Percentiles rank a stretch among this genome's conserved stretches.
Evolutionary conservation across 2,113 vertebrate species (phyloP).

Genomic region (Holacanthus passer): DNA sequence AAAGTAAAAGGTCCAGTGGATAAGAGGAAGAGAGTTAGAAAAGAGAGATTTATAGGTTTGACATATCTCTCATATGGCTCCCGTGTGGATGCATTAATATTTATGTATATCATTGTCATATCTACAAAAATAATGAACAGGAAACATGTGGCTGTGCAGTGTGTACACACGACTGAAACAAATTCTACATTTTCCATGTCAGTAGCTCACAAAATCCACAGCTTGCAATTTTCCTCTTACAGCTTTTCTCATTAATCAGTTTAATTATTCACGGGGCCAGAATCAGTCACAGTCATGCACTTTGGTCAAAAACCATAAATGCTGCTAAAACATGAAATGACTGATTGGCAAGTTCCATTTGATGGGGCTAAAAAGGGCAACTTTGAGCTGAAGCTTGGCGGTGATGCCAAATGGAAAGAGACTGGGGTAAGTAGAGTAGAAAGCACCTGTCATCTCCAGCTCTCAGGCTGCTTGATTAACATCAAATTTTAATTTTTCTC

Average conservation of each 20-base stretch:
- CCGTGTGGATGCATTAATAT: not conserved
- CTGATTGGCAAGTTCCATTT: constrained; percentile 86
- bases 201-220: constrained; percentile 40
- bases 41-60: constrained; percentile 26
- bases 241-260: constrained; percentile 52
- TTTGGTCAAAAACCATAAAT: constrained; percentile 71
- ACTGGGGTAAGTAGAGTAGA: constrained; percentile 99
- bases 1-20: constrained; percentile 41
- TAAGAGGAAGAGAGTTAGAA: constrained; percentile 34
- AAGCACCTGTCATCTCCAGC: constrained; percentile 98
- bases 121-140: constrained; percentile 17
- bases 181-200: constrained; percentile 40
- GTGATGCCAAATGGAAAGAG: constrained; percentile 89
- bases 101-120: not conserved
- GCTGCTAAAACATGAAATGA: constrained; percentile 76
- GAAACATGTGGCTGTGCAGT: not conserved
- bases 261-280: constrained; percentile 70
- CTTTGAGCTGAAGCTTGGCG: constrained; percentile 73
- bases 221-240: constrained; percentile 55
- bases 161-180: not conserved
- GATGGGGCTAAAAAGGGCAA: constrained; percentile 85
- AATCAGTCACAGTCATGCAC: constrained; percentile 63
- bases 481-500: constrained; percentile 99
- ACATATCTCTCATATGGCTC: not conserved
- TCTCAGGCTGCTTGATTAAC: constrained; percentile 95